Conservation (phyloP, 2,888 invertebrate genomes). For the Acrocyrtus sp. region DNA sequence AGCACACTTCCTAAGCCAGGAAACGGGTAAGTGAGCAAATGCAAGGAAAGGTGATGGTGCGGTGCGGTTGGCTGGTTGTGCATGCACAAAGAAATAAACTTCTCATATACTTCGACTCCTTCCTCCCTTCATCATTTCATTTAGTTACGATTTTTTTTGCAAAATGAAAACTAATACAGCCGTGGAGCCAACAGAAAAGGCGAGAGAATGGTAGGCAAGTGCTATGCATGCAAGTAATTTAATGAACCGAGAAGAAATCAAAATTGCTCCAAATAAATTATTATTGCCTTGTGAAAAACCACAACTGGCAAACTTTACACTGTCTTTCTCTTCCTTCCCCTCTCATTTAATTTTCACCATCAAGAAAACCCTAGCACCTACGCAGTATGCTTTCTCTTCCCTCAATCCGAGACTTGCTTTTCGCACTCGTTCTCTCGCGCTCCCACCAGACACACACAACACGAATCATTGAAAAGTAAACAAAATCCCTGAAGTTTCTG, state of each 20-base stretch:
- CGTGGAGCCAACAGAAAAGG: too few relatives aligned
- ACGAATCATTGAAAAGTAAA: too few relatives aligned
- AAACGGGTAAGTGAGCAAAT: not conserved
- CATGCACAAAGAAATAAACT: not conserved
- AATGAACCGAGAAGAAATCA: conserved; percentile 17
- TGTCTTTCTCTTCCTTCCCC: not conserved
- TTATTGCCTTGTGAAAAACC: conserved; percentile 16
- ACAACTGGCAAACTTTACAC: not conserved
- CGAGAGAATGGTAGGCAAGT: too few relatives aligned
- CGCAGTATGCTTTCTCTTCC: too few relatives aligned
- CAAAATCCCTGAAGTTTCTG: too few relatives aligned
- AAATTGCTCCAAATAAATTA: not conserved
- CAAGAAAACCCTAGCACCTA: too few relatives aligned
- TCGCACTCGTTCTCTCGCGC: too few relatives aligned
- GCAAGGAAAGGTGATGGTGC: not conserved
- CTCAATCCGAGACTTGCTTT: too few relatives aligned
- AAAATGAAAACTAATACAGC: not conserved
- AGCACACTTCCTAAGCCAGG: not conserved
- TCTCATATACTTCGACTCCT: not conserved
- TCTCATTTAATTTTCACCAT: not conserved
- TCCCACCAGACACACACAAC: too few relatives aligned
- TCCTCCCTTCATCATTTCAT: not conserved
- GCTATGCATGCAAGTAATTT: not conserved
- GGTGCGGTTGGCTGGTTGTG: not conserved
- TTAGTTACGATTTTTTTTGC: not conserved